A percentile compares a stretch with the other conserved stretches of the same genome.
Evolutionary conservation across 1,140 invertebrate genomes (phyloP).

Genomic region (Arctopsyche grandis): DNA sequence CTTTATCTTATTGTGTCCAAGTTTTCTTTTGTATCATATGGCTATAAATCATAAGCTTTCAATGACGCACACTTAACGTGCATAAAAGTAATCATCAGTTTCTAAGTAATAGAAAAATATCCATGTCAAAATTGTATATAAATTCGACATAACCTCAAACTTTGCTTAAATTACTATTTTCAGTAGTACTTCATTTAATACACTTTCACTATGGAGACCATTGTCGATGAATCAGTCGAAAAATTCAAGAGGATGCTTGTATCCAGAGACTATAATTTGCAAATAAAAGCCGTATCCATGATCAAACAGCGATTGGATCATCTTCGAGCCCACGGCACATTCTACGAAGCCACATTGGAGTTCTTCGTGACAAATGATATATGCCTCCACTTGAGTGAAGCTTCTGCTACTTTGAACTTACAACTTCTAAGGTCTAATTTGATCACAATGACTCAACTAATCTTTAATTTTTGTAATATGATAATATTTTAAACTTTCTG

Average conservation of each 20-base stretch:
- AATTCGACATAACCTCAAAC: too few relatives aligned
- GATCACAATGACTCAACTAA: too few relatives aligned
- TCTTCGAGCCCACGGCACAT: not conserved
- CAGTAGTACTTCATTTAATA: not conserved
- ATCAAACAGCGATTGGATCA: constrained; percentile 35
- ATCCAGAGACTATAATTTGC: constrained; percentile 45
- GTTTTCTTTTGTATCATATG: too few relatives aligned
- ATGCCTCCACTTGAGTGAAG: constrained; percentile 49
- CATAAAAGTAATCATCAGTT: too few relatives aligned
- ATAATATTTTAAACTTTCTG: not conserved
- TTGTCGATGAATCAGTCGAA: constrained; percentile 24
- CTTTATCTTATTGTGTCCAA: too few relatives aligned
- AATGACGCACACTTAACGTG: too few relatives aligned
- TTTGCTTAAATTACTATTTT: too few relatives aligned
- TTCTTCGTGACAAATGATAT: constrained; percentile 46
- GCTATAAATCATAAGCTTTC: too few relatives aligned
- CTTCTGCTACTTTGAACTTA: constrained; percentile 42
- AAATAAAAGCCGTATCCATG: constrained; percentile 43
- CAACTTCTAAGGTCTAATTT: constrained; percentile 46
- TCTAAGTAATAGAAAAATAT: too few relatives aligned
- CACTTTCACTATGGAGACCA: not conserved
- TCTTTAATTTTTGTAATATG: not conserved
- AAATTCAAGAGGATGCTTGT: constrained; percentile 49
- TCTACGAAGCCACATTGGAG: constrained; percentile 15
- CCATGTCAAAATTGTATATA: too few relatives aligned